Conservation (phyloP, 2,113 vertebrate species). For the Noturus placidus region DNA sequence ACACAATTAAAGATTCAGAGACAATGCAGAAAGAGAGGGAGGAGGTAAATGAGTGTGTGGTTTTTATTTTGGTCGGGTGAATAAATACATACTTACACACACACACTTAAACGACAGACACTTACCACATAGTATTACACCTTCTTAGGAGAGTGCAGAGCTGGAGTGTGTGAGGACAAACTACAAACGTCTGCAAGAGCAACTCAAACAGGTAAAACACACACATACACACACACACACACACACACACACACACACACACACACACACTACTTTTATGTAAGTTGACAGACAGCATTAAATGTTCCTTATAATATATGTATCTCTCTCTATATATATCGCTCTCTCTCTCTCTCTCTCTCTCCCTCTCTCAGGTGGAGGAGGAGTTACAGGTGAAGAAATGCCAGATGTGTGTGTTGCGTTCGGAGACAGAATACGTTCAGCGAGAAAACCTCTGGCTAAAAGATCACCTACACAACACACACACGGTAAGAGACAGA, state of each 20-base stretch:
- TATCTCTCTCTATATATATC: background rate
- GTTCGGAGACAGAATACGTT: constrained; percentile 56
- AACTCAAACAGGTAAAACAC: constrained; percentile 57
- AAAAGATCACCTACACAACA: constrained; percentile 56
- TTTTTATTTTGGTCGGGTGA: background rate
- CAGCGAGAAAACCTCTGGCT: constrained; percentile 62
- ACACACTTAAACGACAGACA: background rate
- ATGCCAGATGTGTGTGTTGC: constrained; percentile 54
- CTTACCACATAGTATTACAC: background rate
- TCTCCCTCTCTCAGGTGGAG: constrained; percentile 57
- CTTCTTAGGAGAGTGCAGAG: constrained; percentile 55
- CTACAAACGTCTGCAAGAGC: constrained; percentile 49
- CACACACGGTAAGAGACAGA: constrained; percentile 58
- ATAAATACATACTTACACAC: background rate
- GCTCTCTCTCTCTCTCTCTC: background rate
- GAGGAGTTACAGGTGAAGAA: constrained; percentile 61
- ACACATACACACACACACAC: constrained; percentile 1
- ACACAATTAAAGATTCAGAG: constrained; percentile 55
- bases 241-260: background rate
- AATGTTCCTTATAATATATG: background rate
- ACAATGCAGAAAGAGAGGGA: constrained; percentile 62
- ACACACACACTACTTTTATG: no score
- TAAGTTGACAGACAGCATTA: background rate
- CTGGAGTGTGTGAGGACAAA: constrained; percentile 47
- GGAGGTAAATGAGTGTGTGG: constrained; percentile 41